A percentile compares a stretch with the other conserved stretches of the same genome.
phyloP scores from a whole-genome alignment of 2,888 invertebrate species.

The Athrips mouffetella region DNA sequence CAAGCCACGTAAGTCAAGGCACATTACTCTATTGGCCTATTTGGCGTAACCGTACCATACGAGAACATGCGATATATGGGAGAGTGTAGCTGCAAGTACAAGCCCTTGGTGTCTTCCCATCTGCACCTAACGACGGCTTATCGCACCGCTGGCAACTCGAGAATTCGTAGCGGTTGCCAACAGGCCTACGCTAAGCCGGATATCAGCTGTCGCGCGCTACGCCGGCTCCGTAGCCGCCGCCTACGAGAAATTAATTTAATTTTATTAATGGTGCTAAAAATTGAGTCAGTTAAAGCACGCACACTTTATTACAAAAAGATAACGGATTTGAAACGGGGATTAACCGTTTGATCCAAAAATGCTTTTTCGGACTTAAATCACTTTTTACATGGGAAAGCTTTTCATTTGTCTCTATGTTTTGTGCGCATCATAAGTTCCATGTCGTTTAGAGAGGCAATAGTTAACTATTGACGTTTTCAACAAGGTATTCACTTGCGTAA shows the following conservation, averaged over 20 bases:
- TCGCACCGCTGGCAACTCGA: slow-evolving; percentile 58
- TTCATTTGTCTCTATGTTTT: too few species aligned
- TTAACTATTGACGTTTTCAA: not conserved
- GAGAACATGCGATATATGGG: slow-evolving; percentile 13
- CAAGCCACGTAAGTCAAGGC: slow-evolving; percentile 14
- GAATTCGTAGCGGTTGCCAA: slow-evolving; percentile 69
- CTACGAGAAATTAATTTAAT: slow-evolving; percentile 39
- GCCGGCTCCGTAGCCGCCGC: slow-evolving; percentile 52
- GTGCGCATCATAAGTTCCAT: too few species aligned
- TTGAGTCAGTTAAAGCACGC: not conserved
- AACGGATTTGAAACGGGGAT: not conserved
- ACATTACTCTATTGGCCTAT: slow-evolving; percentile 22
- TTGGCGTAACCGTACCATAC: slow-evolving; percentile 26
- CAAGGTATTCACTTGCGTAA: not conserved
- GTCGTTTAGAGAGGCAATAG: not conserved
- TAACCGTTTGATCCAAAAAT: not conserved
- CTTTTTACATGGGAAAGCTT: not conserved
- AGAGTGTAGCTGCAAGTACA: slow-evolving; percentile 18
- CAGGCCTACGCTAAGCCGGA: slow-evolving; percentile 61
- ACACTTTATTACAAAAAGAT: not conserved
- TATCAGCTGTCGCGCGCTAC: slow-evolving; percentile 51
- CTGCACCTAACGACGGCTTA: slow-evolving; percentile 45
- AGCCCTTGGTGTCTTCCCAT: slow-evolving; percentile 36
- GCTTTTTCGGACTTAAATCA: not conserved
- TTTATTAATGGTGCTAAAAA: slow-evolving; percentile 11